Evolutionary conservation across 2,113 vertebrate species (phyloP).

Genomic region (Phyllostomus hastatus): DNA sequence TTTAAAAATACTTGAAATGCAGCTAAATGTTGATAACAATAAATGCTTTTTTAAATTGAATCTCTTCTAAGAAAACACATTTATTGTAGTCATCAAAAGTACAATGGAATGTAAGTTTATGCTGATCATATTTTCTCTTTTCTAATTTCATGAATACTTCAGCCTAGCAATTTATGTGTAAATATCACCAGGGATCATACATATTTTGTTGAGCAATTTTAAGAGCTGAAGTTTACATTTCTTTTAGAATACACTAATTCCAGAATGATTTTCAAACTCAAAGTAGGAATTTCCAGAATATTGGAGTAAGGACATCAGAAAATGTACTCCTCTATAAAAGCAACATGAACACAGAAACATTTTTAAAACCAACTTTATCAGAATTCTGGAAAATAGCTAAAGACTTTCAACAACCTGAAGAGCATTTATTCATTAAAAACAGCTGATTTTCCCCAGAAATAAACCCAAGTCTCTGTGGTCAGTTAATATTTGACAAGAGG

Average conservation of each 20-base stretch:
- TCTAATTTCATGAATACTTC: slow-evolving; percentile 20
- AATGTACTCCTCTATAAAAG: slow-evolving; percentile 29
- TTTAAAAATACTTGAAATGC: slow-evolving; percentile 13
- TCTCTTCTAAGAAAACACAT: slow-evolving; percentile 1
- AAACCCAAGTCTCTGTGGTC: too few species aligned
- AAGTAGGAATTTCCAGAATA: not conserved
- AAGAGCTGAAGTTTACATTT: not conserved
- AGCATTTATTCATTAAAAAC: slow-evolving; percentile 19
- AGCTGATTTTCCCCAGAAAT: not conserved
- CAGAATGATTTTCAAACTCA: slow-evolving; percentile 39
- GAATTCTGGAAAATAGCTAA: slow-evolving; percentile 47
- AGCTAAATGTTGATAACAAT: slow-evolving; percentile 22
- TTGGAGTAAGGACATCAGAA: not conserved
- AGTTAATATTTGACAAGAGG: too few species aligned
- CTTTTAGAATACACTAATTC: slow-evolving; percentile 5
- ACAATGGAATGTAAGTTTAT: slow-evolving; percentile 43
- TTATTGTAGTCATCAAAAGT: slow-evolving; percentile 15
- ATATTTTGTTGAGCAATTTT: slow-evolving; percentile 27
- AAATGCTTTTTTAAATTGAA: not conserved
- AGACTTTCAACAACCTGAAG: not conserved
- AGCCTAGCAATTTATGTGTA: not conserved
- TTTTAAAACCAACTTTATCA: slow-evolving; percentile 45
- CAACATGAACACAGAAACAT: not conserved
- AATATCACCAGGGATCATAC: not conserved
- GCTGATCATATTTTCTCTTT: slow-evolving; percentile 24